Conservation (phyloP, 2,888 invertebrate species). For the Synergus itoensis region DNA sequence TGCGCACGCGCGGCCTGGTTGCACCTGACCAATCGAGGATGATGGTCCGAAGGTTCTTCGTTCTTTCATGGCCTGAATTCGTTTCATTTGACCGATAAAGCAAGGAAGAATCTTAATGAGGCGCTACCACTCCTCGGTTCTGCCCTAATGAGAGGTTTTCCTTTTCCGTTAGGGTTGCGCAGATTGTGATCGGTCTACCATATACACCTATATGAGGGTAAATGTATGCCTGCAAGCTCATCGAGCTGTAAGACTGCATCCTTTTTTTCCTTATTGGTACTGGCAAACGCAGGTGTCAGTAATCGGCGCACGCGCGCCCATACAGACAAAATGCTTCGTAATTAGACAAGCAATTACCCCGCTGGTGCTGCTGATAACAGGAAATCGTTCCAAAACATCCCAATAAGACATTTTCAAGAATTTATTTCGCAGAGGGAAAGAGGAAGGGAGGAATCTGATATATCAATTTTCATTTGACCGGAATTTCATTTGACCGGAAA, state of each 20-base stretch:
- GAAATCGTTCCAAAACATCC: background rate
- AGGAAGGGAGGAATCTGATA: background rate
- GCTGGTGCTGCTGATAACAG: conserved; percentile 10
- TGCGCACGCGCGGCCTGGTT: conserved; percentile 38
- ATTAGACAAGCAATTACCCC: conserved; percentile 33
- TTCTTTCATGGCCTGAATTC: conserved; percentile 36
- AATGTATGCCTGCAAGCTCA: conserved; percentile 26
- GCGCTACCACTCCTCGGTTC: conserved; percentile 33
- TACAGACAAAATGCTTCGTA: conserved; percentile 31
- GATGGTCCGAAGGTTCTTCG: conserved; percentile 23
- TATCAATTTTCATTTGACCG: too few species aligned
- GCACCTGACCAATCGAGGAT: conserved; percentile 40
- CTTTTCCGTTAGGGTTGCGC: conserved; percentile 41
- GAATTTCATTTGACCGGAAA: too few species aligned
- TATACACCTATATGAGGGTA: conserved; percentile 15
- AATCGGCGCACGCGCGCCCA: conserved; percentile 39
- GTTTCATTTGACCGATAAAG: conserved; percentile 41
- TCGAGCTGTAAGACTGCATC: conserved; percentile 31
- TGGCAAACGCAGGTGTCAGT: conserved; percentile 36
- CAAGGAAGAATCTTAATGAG: conserved; percentile 34
- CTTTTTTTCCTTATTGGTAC: conserved; percentile 39
- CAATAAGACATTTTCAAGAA: conserved; percentile 3
- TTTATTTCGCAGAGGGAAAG: background rate
- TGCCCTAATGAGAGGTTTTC: conserved; percentile 39
- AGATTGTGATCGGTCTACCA: conserved; percentile 33